Evolutionary conservation across 2,797 vertebrate genomes (phyloP), one percentile per base, ranked within the genome.

Genomic region (Silurus lanzhouensis): DNA sequence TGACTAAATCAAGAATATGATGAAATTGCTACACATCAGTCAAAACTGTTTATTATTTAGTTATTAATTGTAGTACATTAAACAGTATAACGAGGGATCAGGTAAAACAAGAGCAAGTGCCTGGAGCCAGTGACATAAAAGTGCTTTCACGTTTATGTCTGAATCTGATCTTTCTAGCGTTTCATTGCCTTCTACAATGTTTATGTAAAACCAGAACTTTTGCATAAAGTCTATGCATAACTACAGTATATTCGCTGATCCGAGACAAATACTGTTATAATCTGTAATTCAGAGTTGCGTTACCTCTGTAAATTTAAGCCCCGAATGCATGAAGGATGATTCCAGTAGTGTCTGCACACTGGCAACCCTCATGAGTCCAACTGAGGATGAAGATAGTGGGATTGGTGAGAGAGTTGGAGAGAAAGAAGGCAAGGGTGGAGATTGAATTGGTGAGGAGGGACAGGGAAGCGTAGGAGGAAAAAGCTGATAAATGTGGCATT

Each of bases 301-400:
- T 88, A 96, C 96, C 95, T 96, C 96, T 0, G 94, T 94, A 74
- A 97, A 96, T 89, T 97, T 96, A 67, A 97, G 95, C n/a, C 95
- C 92, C 0, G 94, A 89, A 61, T 95, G 95, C 61, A 94, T 91
- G 89, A 97, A 96, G 4, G 96, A 97, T 10, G 94, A 93, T 87
- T 96, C 96, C 46, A 97, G 93, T 83, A 96, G 91, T 0, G 92
- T 48, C 91, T 97, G 96, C 46, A 96, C 94, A 1, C 91, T 96
- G 85, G 96, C 93, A 2, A 96, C 95, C 57, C 92, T 89, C 87
- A 92, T 93, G 19, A 83, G 89, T 38, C 77, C 86, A 60, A 88
- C 57, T 0, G 91, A 15, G 0, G 88, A 88, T 1, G 89, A 88
- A 58, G 86, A n/a, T 15, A 92, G 82, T 1, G 89, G 87, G 88